Conservation (phyloP, 2,888 invertebrate species). For the Napeogenes inachia region DNA sequence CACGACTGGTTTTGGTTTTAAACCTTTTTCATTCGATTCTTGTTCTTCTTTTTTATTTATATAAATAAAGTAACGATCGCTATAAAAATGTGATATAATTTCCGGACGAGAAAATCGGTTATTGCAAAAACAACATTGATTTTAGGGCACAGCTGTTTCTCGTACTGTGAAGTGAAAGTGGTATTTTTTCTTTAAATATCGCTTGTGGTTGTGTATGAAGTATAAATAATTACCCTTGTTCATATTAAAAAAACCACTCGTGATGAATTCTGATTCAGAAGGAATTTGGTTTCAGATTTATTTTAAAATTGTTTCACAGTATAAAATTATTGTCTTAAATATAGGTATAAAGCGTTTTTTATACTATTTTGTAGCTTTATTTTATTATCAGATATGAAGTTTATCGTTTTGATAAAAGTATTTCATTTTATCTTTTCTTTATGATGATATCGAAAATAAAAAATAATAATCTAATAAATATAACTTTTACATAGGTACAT, state of each 20-base stretch:
- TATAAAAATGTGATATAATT: constrained; percentile 9
- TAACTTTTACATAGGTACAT: no score
- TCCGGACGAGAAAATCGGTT: constrained; percentile 10
- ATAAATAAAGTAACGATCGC: not conserved
- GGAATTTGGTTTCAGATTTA: no score
- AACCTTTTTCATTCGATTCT: constrained; percentile 6
- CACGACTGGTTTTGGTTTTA: constrained; percentile 21
- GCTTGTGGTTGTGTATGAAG: not conserved
- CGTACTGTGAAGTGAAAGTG: constrained; percentile 19
- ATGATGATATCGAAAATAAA: no score
- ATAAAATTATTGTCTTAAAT: no score
- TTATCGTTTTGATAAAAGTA: constrained; percentile 1
- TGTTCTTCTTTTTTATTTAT: constrained; percentile 5
- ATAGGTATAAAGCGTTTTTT: no score
- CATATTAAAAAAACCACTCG: no score
- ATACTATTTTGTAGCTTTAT: not conserved
- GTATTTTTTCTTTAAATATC: constrained; percentile 12
- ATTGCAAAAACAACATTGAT: constrained; percentile 12
- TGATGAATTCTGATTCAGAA: not conserved
- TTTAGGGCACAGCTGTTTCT: constrained; percentile 14
- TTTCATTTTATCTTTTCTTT: not conserved
- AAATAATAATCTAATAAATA: no score
- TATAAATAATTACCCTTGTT: not conserved
- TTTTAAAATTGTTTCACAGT: no score
- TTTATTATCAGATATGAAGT: not conserved